A percentile compares a stretch with the other conserved stretches of the same genome.
Evolutionary conservation across 92 coral and sea anemone genomes (phyloP).

Genomic region (Paramuricea clavata): DNA sequence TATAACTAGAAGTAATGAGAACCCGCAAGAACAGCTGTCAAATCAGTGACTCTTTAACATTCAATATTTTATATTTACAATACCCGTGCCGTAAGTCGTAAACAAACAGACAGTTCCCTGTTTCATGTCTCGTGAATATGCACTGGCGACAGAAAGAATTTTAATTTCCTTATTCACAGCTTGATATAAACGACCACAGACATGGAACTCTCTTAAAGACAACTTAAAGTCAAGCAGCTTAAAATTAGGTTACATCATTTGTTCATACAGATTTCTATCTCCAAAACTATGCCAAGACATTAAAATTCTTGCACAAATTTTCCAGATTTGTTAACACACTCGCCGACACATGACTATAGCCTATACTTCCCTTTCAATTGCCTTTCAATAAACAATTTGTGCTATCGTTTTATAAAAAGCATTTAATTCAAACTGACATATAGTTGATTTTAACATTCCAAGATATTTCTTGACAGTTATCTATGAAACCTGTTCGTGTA

Average conservation of each 20-base stretch:
- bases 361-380: too few species aligned
- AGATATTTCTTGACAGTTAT: background rate
- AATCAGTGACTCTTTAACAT: slow-evolving; percentile 19
- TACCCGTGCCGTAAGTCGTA: background rate
- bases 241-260: background rate
- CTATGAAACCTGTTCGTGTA: background rate
- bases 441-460: background rate
- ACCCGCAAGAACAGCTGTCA: slow-evolving; percentile 38
- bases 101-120: slow-evolving; percentile 10
- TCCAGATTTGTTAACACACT: background rate
- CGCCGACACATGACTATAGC: too few species aligned
- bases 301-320: background rate
- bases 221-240: background rate
- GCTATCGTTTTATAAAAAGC: background rate
- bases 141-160: background rate
- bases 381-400: background rate
- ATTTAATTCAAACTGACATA: background rate
- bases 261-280: background rate
- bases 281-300: background rate
- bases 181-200: background rate
- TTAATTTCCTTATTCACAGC: slow-evolving; percentile 15
- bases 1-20: background rate
- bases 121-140: slow-evolving; percentile 1
- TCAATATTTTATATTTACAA: slow-evolving; percentile 13
- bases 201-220: background rate